A percentile compares a stretch with the other conserved stretches of the same genome.
These are phyloP conservation scores for Sternarchorhynchus goeldii DNA, from an alignment of 2,797 vertebrate genomes.

Conservation along the genomic window DNA sequence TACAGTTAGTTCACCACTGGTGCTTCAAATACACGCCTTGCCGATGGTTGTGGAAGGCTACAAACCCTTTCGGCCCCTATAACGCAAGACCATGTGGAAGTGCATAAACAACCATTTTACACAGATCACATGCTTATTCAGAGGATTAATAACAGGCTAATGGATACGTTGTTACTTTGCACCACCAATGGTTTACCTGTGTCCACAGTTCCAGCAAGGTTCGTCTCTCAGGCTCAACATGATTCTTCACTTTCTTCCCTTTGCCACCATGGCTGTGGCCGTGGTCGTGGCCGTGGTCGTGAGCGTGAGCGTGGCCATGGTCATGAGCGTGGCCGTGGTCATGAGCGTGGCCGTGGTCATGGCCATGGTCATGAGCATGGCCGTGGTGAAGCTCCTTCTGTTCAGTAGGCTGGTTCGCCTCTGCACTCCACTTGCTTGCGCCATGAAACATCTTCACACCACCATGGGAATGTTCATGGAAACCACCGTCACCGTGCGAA, in stretches of 20 bases:
- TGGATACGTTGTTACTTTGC: background rate
- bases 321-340: conserved; percentile 56
- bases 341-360: conserved; percentile 71
- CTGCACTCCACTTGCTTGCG: conserved; percentile 79
- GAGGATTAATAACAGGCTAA: too few species aligned
- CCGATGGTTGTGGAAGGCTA: too few species aligned
- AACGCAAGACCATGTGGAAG: too few species aligned
- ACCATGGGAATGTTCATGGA: conserved; percentile 64
- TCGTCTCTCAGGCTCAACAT: conserved; percentile 68
- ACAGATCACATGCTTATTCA: too few species aligned
- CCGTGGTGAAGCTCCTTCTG: conserved; percentile 60
- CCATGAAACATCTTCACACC: conserved; percentile 76
- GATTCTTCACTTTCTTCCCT: conserved; percentile 61
- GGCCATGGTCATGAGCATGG: conserved; percentile 53
- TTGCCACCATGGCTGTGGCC: conserved; percentile 44
- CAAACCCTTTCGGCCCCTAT: too few species aligned
- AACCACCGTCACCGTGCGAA: conserved; percentile 61
- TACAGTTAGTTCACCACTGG: too few species aligned
- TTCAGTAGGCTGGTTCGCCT: conserved; percentile 67
- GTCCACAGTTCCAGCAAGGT: conserved; percentile 83
- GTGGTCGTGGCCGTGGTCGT: conserved; percentile 48
- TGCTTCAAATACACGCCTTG: too few species aligned
- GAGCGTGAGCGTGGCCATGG: background rate
- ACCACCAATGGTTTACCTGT: conserved; percentile 72
- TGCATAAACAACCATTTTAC: too few species aligned